Conservation (phyloP, 2,797 vertebrate species). For the Gymnocypris eckloni region DNA sequence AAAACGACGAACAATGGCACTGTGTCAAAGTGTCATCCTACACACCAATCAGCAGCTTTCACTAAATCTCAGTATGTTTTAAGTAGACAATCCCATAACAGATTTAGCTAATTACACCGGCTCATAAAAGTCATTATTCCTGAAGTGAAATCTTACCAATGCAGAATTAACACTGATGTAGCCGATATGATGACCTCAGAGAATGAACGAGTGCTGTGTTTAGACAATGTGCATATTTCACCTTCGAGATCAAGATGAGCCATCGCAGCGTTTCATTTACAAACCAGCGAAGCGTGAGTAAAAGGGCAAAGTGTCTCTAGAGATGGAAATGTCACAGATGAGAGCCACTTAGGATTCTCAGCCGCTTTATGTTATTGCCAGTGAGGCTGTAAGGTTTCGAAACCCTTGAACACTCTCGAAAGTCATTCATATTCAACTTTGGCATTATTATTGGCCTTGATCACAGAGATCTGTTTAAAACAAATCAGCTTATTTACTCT, state of each 20-base stretch:
- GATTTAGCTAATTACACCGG: not conserved
- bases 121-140: constrained; percentile 21
- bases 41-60: not conserved
- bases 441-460: constrained; percentile 31
- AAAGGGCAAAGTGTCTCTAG: constrained; percentile 56
- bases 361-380: constrained; percentile 45
- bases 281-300: constrained; percentile 43
- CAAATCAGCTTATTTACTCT: not conserved
- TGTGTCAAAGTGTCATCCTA: not conserved
- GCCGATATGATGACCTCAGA: constrained; percentile 29
- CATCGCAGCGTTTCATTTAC: constrained; percentile 49
- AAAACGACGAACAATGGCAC: constrained; percentile 61
- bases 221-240: constrained; percentile 39
- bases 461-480: constrained; percentile 11
- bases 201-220: constrained; percentile 48
- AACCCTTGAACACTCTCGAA: constrained; percentile 28
- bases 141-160: constrained; percentile 9
- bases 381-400: constrained; percentile 39
- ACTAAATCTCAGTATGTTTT: not conserved
- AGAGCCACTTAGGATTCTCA: constrained; percentile 51
- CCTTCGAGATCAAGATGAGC: constrained; percentile 41
- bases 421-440: constrained; percentile 24
- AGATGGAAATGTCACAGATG: constrained; percentile 60
- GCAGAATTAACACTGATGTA: constrained; percentile 25
- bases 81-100: not conserved